phyloP scores from a whole-genome alignment of 2,113 vertebrate genomes.

The Muntiacus reevesi region DNA sequence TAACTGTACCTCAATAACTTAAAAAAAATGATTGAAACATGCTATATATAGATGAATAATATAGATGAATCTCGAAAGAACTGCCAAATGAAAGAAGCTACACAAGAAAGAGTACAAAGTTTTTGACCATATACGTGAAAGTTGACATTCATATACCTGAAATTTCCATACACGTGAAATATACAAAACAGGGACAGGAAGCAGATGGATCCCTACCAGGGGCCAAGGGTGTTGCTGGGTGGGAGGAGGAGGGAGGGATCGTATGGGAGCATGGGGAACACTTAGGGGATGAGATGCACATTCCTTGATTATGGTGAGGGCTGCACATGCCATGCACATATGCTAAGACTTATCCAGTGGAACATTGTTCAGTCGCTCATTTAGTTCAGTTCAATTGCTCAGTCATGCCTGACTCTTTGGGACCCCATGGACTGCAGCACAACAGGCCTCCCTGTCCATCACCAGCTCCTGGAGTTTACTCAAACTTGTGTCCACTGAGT shows the following conservation, averaged over 20 bases:
- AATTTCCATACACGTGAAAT: neutral
- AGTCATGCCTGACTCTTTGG: neutral
- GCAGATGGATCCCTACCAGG: neutral
- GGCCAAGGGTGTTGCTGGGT: accelerated
- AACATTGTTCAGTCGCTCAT: neutral
- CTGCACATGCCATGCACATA: accelerated
- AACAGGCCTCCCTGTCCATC: neutral
- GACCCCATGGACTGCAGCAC: neutral
- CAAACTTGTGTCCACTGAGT: neutral
- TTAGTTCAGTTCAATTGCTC: neutral
- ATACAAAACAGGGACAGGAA: neutral
- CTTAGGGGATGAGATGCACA: no score
- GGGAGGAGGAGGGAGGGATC: neutral
- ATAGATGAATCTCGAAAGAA: neutral
- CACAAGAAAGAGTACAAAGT: accelerated
- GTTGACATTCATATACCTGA: neutral
- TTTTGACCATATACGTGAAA: accelerated
- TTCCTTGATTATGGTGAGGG: no score
- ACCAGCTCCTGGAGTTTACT: neutral
- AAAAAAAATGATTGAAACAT: neutral
- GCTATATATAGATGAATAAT: no score
- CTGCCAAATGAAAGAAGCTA: neutral
- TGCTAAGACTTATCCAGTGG: no score
- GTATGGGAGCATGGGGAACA: accelerated
- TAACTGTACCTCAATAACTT: neutral